Evolutionary conservation across 1,140 invertebrate species (phyloP), one percentile per base, ranked within the genome.

Genomic region (Leptonema lineaticorne): DNA sequence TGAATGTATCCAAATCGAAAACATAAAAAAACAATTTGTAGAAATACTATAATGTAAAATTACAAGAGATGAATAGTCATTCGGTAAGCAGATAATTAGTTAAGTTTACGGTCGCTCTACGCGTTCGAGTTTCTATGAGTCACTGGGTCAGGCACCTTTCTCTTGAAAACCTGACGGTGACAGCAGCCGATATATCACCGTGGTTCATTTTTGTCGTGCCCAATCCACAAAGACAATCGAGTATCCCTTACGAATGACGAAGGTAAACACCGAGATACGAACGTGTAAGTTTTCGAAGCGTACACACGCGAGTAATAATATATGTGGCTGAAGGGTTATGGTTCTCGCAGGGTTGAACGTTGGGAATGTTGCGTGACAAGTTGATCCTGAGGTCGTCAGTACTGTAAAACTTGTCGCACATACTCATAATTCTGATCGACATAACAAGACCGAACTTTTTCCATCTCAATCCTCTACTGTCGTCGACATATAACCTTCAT

Each of bases 291-390:
- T n/a, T n/a, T n/a, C n/a, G n/a, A n/a, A n/a, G n/a, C 9, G 37
- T 41, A 16, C 16, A 16, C 37, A 20, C 27, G 50, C 9, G 20
- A 11, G 22, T 53, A 24, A 7, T 4, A 11, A 14, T 53, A 24
- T 9, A 24, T 53, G 24, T 53, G 22, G 20, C 7, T 24, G 18
- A 53, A 22, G 50, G 50, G 50, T 24, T 22, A 26, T 26, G 50
- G 37, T 46, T 18, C n/a, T 20, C 9, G 37, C 24, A 37, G 24
- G n/a, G 24, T 16, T 16, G 45, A 16, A 8, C 7, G 33, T 22
- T 9, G 59, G 59, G 59, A 62, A 62, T 62, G 59, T 26, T 62
- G 59, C 33, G 59, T 62, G 59, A 62, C 59, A 37, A 62, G 59
- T 62, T 24, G 41, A 27, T n/a, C 16, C 59, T 28, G 59, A 46